These are phyloP conservation scores for Gambusia holbrooki DNA, from an alignment of 2,113 vertebrate genomes.

Conservation along the genomic window DNA sequence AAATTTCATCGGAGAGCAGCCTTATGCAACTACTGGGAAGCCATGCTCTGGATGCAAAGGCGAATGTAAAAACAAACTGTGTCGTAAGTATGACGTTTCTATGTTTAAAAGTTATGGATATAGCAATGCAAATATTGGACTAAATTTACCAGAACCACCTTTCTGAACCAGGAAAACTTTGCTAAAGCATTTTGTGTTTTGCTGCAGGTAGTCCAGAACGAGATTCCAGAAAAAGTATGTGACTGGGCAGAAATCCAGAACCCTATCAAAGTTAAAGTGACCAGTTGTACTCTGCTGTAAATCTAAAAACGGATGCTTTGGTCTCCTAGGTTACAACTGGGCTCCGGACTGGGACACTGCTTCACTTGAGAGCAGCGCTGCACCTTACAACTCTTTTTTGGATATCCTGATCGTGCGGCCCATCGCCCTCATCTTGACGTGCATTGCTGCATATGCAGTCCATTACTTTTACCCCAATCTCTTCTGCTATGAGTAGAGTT, in stretches of 20 bases:
- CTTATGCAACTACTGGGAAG: conserved; percentile 51
- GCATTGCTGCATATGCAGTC: conserved; percentile 46
- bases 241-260: not conserved
- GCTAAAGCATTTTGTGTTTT: conserved; percentile 10
- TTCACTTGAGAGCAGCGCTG: not conserved
- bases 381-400: conserved; percentile 29
- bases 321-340: conserved; percentile 59
- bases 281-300: not conserved
- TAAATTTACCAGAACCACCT: not conserved
- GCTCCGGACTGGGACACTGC: conserved; percentile 65
- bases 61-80: conserved; percentile 71
- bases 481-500: conserved; percentile 73
- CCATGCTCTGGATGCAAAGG: conserved; percentile 66
- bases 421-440: conserved; percentile 53
- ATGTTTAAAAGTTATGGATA: not conserved
- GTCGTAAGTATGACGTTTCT: conserved; percentile 75
- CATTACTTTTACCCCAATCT: conserved; percentile 62
- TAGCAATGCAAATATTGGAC: not conserved
- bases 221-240: conserved; percentile 77
- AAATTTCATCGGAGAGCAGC: conserved; percentile 11
- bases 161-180: not conserved
- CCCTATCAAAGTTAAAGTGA: not conserved
- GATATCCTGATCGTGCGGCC: conserved; percentile 64
- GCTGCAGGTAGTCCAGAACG: conserved; percentile 73
- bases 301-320: not conserved